A percentile compares a stretch with the other conserved stretches of the same genome.
These are phyloP conservation scores for Nephrotoma appendiculata DNA, from an alignment of 2,888 invertebrate genomes.

Conservation along the genomic window DNA sequence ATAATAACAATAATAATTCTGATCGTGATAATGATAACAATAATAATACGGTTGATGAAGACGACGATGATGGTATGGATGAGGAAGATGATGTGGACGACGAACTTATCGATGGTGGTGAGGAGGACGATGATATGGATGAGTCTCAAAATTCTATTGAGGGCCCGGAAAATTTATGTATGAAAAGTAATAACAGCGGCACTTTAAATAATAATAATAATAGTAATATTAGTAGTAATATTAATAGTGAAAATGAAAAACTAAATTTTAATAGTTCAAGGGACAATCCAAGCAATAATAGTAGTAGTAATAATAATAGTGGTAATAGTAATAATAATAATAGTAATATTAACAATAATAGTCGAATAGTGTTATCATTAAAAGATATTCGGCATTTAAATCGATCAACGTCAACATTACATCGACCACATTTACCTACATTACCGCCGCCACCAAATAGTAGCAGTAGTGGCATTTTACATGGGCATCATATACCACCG, in stretches of 20 bases:
- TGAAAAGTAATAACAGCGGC: conserved; percentile 16
- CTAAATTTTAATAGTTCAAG: conserved; percentile 10
- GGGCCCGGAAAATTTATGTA: conserved; percentile 32
- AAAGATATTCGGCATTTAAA: conserved; percentile 32
- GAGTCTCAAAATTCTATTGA: conserved; percentile 17
- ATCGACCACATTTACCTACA: conserved; percentile 17
- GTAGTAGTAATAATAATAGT: conserved; percentile 15
- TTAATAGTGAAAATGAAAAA: conserved; percentile 2
- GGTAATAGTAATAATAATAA: conserved; percentile 20
- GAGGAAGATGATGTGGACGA: conserved; percentile 15
- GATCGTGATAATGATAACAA: conserved; percentile 11
- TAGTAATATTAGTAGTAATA: conserved; percentile 6
- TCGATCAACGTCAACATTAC: conserved; percentile 18
- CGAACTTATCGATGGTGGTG: conserved; percentile 1
- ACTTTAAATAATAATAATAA: background rate
- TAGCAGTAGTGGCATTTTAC: background rate
- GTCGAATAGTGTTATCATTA: conserved; percentile 29
- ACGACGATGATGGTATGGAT: conserved; percentile 19
- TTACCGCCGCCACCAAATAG: conserved; percentile 5
- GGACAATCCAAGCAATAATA: conserved; percentile 14
- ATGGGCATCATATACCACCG: conserved; percentile 5
- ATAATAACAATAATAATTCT: background rate
- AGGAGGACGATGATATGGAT: background rate
- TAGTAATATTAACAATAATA: conserved; percentile 26
- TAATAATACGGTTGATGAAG: conserved; percentile 15